A percentile compares a stretch with the other conserved stretches of the same genome.
Conservation (phyloP, 1,140 invertebrate genomes). For the Ganaspis sp. region DNA sequence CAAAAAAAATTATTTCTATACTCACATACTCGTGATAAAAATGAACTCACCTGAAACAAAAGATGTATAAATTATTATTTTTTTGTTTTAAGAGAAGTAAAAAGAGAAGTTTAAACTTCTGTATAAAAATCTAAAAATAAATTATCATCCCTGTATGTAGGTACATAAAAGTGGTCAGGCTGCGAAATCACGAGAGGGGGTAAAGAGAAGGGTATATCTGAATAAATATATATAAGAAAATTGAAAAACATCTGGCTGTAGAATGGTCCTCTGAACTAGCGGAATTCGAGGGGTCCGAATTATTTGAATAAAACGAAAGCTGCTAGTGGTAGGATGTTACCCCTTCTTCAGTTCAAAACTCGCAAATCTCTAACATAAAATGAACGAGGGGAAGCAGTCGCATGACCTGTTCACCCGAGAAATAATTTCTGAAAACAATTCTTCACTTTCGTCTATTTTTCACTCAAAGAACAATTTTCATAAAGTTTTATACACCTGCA, state of each 20-base stretch:
- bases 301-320: conserved; percentile 70
- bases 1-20: too few relatives aligned
- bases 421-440: too few relatives aligned
- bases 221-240: not conserved
- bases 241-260: conserved; percentile 68
- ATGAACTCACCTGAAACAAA: conserved; percentile 35
- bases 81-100: not conserved
- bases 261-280: conserved; percentile 57
- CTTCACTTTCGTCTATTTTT: too few relatives aligned
- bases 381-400: too few relatives aligned
- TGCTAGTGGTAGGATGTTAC: conserved; percentile 51
- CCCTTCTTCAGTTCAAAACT: conserved; percentile 57
- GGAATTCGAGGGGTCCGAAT: conserved; percentile 59
- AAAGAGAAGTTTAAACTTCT: not conserved
- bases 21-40: not conserved
- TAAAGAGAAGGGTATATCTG: conserved; percentile 41
- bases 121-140: conserved; percentile 35
- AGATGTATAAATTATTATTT: not conserved
- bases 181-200: conserved; percentile 48
- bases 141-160: not conserved
- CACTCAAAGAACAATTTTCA: too few relatives aligned
- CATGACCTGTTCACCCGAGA: too few relatives aligned
- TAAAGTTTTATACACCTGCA: too few relatives aligned
- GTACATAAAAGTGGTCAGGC: conserved; percentile 58
- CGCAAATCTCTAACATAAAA: too few relatives aligned